Base-by-base conservation (phyloP, 2,888 invertebrate species). In the Lottia gigantea region DNA sequence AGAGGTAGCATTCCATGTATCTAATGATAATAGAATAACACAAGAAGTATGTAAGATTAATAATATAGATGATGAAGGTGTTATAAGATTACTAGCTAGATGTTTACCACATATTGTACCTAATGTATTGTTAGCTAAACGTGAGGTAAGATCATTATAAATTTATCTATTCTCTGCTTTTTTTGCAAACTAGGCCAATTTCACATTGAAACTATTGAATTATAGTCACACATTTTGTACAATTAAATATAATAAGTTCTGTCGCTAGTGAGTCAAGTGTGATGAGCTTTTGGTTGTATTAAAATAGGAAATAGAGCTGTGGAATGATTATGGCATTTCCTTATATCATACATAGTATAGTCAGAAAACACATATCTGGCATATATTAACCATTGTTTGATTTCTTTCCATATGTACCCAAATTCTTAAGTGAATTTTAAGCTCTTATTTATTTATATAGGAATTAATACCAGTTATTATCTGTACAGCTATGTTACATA, bases 401-500 rank as follows among this genome's bases (percentile, higher is more conserved):
- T 31, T 31, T 31, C 31, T 31, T 31, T 6, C 31, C 2, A 31
- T 31, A n/a, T n/a, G n/a, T n/a, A n/a, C n/a, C n/a, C n/a, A n/a
- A n/a, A n/a, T n/a, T n/a, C 31, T 2, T 31, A 31, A 31, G 3
- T 31, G 31, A 46, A 8, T 2, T 46, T 11, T 47, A n/a, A 15
- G 40, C 7, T 40, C 7, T 62, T 47, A 12, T 66, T 55, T 46
- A 19, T 66, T 64, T 64, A 76, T 75, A 11, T 78, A 91, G 89
- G 93, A 93, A 85, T 90, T 92, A 62, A 91, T 93, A 80, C 92
- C 93, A 6, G 88, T 93, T 66, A 88, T 93, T 62, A 87, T 93
- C 45, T 91, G 91, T 78, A 90, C 92, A 14, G 91, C 92, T 45
- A 90, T 91, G 75, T 88, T 93, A 25, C 92, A 93, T 83, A 88